Percentiles rank a stretch among this genome's conserved stretches.
Conservation (phyloP, 2,888 invertebrate genomes). For the Caenorhabditis sp. region DNA sequence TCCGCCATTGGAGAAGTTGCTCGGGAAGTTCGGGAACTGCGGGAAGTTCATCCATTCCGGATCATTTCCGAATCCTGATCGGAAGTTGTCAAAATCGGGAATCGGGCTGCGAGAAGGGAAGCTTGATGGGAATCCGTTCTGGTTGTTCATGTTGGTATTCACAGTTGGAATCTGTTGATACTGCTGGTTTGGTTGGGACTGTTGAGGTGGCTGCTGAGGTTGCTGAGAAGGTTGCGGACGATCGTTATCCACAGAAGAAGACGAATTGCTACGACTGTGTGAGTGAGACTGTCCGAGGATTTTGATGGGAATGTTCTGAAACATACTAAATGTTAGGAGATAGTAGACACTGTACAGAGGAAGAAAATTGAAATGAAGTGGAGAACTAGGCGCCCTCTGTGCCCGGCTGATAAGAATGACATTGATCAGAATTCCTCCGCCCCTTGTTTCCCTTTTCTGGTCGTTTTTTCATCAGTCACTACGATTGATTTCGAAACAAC, state of each 20-base stretch:
- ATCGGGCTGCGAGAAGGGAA: conserved; percentile 59
- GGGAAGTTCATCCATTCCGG: conserved; percentile 50
- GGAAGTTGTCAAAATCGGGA: conserved; percentile 47
- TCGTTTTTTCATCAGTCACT: conserved; percentile 24
- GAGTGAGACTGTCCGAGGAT: conserved; percentile 60
- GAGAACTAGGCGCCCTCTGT: background rate
- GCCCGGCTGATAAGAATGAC: conserved; percentile 47
- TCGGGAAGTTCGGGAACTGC: conserved; percentile 49
- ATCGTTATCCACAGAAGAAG: conserved; percentile 61
- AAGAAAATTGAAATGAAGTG: conserved; percentile 11
- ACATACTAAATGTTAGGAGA: conserved; percentile 17
- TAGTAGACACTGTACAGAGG: background rate
- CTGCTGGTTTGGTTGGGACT: conserved; percentile 17
- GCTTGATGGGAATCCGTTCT: conserved; percentile 46
- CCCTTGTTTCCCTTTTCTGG: conserved; percentile 14
- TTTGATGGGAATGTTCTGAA: conserved; percentile 66
- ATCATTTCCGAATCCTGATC: conserved; percentile 49
- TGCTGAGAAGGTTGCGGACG: conserved; percentile 29
- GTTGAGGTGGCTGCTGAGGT: conserved; percentile 25
- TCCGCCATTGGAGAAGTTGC: conserved; percentile 29
- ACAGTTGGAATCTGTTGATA: conserved; percentile 38
- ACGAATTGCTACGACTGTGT: conserved; percentile 62
- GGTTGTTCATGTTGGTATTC: conserved; percentile 51
- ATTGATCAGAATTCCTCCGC: conserved; percentile 41
- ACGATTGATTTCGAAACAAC: conserved; percentile 25